Base-by-base conservation (phyloP, 2,797 vertebrate species). In the Dendrocincla fuliginosa region DNA sequence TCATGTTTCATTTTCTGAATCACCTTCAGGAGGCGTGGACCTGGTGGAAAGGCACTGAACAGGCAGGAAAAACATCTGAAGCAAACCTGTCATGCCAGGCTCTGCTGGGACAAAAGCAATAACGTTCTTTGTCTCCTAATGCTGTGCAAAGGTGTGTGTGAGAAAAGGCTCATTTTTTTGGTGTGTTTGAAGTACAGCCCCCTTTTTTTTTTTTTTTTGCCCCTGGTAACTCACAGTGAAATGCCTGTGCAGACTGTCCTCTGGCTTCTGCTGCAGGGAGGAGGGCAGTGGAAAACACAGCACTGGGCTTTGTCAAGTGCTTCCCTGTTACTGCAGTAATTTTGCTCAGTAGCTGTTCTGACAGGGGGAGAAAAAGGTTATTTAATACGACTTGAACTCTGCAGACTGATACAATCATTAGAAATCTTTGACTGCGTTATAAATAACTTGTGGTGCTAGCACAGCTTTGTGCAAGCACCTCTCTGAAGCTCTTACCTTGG, bases 1-100 rank as follows among this genome's bases (percentile, higher is more conserved):
- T 93, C 78, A 74, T 1, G 14, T 96, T 96, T 96, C 74, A 32
- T 70, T 73, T 90, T 91, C 83, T 95, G 89, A 91, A 90, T 95
- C 91, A 86, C 82, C 83, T 94, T 88, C 69, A 73, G 73, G 57
- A 90, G 81, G 53, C 3, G 20, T 47, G 46, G 87, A 84, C 84
- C 76, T 85, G 46, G 35, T 78, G 61, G 53, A 90, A 89, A 87
- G 53, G n/a, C 56, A 87, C 18, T 4, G 19, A 93, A 73, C 11
- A 92, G 44, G 65, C 52, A 94, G 76, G 49, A 47, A 90, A 93
- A 95, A 37, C 25, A 75, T 53, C 46, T 32, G 75, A 91, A 61
- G 68, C 2, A 2, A 85, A 71, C 35, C 37, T 4, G 30, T 67
- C 1, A 3, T 17, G 27, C n/a, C 53, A 49, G 61, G 71, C 78